A percentile compares a stretch with the other conserved stretches of the same genome.
phyloP scores from a whole-genome alignment of 2,888 invertebrate species.

The Tanaodytes sp. region DNA sequence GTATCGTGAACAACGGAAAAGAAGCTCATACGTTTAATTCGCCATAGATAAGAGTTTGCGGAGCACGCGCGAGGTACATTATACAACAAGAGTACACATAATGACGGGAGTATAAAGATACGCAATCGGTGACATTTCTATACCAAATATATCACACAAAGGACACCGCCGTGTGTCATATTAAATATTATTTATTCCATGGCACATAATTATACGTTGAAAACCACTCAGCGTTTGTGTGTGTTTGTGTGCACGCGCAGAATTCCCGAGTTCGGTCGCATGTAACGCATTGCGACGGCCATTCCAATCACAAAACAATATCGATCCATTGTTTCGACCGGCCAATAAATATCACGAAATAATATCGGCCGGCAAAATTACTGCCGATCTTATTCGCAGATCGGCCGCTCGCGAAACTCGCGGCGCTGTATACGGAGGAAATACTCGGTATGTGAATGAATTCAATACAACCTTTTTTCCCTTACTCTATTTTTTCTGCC shows the following conservation, averaged over 20 bases:
- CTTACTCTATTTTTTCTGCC: slow-evolving; percentile 5
- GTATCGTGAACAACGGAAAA: slow-evolving; percentile 32
- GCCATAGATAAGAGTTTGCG: slow-evolving; percentile 44
- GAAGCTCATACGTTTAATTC: slow-evolving; percentile 44
- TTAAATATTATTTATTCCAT: slow-evolving; percentile 72
- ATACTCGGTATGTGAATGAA: slow-evolving; percentile 36
- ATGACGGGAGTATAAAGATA: slow-evolving; percentile 62
- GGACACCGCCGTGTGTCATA: slow-evolving; percentile 69
- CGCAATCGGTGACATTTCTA: slow-evolving; percentile 72
- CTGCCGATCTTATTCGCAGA: slow-evolving; percentile 53
- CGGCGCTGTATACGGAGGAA: slow-evolving; percentile 24
- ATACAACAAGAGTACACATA: slow-evolving; percentile 49
- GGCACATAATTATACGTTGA: slow-evolving; percentile 61
- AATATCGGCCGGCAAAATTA: slow-evolving; percentile 56
- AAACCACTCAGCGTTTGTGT: slow-evolving; percentile 41
- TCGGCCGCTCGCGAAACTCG: slow-evolving; percentile 28
- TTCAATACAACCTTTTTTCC: slow-evolving; percentile 30
- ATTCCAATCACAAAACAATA: slow-evolving; percentile 72
- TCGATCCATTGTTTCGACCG: slow-evolving; percentile 71
- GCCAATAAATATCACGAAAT: slow-evolving; percentile 71
- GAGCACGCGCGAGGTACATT: slow-evolving; percentile 37
- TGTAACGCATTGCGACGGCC: slow-evolving; percentile 54
- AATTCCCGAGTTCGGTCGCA: slow-evolving; percentile 41
- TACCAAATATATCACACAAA: slow-evolving; percentile 72
- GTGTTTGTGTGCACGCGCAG: slow-evolving; percentile 29